Percentiles rank a stretch among this genome's conserved stretches.
These are phyloP conservation scores for Nebria salina DNA, from an alignment of 2,888 invertebrate species.

Conservation along the genomic window DNA sequence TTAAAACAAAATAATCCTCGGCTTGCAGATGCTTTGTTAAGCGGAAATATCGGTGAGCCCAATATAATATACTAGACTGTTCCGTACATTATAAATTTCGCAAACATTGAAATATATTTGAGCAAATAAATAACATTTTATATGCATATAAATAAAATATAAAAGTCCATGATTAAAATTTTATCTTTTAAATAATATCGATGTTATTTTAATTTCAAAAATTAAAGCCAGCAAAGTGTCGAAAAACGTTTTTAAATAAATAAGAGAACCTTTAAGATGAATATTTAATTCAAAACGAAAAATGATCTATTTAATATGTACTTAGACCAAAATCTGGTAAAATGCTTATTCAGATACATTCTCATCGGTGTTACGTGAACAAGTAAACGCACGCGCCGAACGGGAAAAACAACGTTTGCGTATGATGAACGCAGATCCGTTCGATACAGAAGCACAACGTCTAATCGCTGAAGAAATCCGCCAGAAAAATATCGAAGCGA, in stretches of 20 bases:
- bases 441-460: slow-evolving; percentile 93
- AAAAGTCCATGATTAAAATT: too few species aligned
- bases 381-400: slow-evolving; percentile 83
- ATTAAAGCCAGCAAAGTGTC: too few species aligned
- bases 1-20: slow-evolving; percentile 93
- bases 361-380: slow-evolving; percentile 80
- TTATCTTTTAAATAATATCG: too few species aligned
- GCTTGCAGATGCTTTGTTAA: slow-evolving; percentile 89
- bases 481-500: slow-evolving; percentile 95
- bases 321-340: slow-evolving; percentile 33
- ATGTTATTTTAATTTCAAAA: too few species aligned
- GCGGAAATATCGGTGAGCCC: slow-evolving; percentile 79
- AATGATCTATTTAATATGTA: not conserved
- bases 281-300: not conserved
- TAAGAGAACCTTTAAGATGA: not conserved
- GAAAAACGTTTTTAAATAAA: not conserved
- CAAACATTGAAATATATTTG: too few species aligned
- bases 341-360: slow-evolving; percentile 73
- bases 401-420: slow-evolving; percentile 84
- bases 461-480: slow-evolving; percentile 96
- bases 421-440: slow-evolving; percentile 94
- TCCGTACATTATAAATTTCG: too few species aligned
- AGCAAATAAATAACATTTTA: too few species aligned
- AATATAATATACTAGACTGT: not conserved
- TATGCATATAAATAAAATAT: too few species aligned